These are phyloP conservation scores for Agrotis segetum DNA, from an alignment of 2,888 invertebrate genomes.

Conservation along the genomic window DNA sequence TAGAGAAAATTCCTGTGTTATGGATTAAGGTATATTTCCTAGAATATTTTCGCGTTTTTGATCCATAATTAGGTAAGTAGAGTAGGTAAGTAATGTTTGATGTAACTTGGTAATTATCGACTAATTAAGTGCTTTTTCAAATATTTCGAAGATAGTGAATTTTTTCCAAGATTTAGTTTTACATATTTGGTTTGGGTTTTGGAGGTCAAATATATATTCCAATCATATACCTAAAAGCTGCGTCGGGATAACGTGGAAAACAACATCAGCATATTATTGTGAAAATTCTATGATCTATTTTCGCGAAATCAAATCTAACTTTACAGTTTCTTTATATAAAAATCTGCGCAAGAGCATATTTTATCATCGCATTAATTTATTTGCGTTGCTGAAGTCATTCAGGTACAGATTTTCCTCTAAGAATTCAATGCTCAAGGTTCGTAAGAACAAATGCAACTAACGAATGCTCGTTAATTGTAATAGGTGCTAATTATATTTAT, in stretches of 20 bases:
- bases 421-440: slow-evolving; percentile 37
- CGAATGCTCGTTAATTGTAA: slow-evolving; percentile 8
- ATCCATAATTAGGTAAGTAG: slow-evolving; percentile 38
- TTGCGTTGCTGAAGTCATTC: slow-evolving; percentile 6
- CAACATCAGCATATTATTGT: neutral
- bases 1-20: slow-evolving; percentile 16
- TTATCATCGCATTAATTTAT: neutral
- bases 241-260: too few species aligned
- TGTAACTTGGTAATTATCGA: slow-evolving; percentile 15
- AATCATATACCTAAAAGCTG: too few species aligned
- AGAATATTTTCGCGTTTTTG: slow-evolving; percentile 34
- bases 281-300: neutral
- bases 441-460: slow-evolving; percentile 24
- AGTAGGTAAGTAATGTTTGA: slow-evolving; percentile 29
- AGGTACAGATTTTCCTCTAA: slow-evolving; percentile 25
- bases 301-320: neutral
- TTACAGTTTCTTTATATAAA: neutral
- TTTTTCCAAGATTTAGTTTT: neutral
- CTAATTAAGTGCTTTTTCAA: slow-evolving; percentile 8
- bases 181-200: too few species aligned
- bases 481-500: slow-evolving; percentile 16
- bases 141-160: neutral
- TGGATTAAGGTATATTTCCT: slow-evolving; percentile 20
- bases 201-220: too few species aligned
- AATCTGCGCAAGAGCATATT: neutral